phyloP scores from a whole-genome alignment of 2,888 invertebrate species.

The Tetragnatha montana region DNA sequence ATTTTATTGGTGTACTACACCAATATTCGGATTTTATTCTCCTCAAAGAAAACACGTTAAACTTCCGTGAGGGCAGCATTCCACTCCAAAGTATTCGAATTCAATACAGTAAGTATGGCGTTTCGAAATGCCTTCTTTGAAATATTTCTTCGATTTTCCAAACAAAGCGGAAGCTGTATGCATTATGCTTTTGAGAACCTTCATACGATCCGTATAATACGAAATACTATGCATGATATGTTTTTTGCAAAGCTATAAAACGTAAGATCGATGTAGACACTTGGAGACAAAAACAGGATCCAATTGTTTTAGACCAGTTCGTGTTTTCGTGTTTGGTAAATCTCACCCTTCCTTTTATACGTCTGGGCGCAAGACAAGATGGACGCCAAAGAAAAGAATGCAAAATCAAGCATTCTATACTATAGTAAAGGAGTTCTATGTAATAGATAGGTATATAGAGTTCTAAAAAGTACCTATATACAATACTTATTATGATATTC shows the following conservation, averaged over 20 bases:
- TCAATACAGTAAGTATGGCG: not conserved
- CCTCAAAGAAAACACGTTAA: conserved; percentile 14
- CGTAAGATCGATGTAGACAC: not conserved
- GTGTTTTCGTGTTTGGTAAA: not conserved
- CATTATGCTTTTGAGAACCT: not conserved
- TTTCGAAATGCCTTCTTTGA: not conserved
- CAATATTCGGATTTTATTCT: conserved; percentile 15
- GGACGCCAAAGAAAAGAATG: no score
- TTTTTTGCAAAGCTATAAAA: not conserved
- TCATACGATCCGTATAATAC: not conserved
- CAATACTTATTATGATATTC: no score
- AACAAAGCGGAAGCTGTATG: not conserved
- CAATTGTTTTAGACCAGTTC: not conserved
- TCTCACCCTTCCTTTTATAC: no score
- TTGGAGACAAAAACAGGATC: not conserved
- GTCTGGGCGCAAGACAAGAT: no score
- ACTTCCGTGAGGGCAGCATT: conserved; percentile 6
- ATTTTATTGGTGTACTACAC: conserved; percentile 29
- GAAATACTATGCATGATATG: not conserved
- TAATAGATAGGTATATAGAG: no score
- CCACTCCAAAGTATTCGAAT: not conserved
- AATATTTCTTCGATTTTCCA: not conserved
- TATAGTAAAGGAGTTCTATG: no score
- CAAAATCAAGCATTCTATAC: no score
- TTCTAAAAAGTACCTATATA: no score